Percentiles rank a stretch among this genome's conserved stretches.
These are phyloP conservation scores for Megalopta genalis DNA, from an alignment of 1,140 invertebrate genomes.

Conservation along the genomic window DNA sequence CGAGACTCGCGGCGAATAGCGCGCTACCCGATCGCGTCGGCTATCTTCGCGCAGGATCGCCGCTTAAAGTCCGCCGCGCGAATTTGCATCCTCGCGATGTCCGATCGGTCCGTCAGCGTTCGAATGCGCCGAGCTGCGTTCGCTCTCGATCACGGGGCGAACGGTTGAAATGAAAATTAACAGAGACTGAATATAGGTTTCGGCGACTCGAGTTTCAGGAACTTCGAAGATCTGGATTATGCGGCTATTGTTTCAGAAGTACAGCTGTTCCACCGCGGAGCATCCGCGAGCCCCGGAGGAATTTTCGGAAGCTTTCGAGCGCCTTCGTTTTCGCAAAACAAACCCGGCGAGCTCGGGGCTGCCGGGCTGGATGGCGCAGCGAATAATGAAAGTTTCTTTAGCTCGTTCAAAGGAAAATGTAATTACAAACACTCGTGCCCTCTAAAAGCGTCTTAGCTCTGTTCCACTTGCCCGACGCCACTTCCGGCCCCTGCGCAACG, in stretches of 20 bases:
- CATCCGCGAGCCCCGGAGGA: no score
- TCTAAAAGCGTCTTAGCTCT: slow-evolving; percentile 32
- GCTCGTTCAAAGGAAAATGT: slow-evolving; percentile 33
- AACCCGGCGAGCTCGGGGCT: background rate
- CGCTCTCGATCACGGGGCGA: no score
- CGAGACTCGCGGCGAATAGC: slow-evolving; percentile 35
- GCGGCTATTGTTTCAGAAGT: no score
- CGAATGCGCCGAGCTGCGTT: no score
- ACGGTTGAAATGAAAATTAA: no score
- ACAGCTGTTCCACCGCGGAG: no score
- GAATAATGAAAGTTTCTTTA: slow-evolving; percentile 49
- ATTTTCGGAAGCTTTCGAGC: background rate
- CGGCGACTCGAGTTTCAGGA: no score
- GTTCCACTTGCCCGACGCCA: slow-evolving; percentile 48
- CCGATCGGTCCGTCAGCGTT: background rate
- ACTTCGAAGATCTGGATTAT: no score
- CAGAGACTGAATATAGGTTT: no score
- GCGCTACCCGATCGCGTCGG: slow-evolving; percentile 15
- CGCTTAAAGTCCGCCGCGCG: slow-evolving; percentile 53
- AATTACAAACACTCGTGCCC: slow-evolving; percentile 44
- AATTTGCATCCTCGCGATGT: slow-evolving; percentile 54
- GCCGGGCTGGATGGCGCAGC: no score
- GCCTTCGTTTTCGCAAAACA: background rate
- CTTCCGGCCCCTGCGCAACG: slow-evolving; percentile 9
- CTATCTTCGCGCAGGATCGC: slow-evolving; percentile 59